Evolutionary conservation across 2,113 vertebrate genomes (phyloP).

Genomic region (Camelus dromedarius): DNA sequence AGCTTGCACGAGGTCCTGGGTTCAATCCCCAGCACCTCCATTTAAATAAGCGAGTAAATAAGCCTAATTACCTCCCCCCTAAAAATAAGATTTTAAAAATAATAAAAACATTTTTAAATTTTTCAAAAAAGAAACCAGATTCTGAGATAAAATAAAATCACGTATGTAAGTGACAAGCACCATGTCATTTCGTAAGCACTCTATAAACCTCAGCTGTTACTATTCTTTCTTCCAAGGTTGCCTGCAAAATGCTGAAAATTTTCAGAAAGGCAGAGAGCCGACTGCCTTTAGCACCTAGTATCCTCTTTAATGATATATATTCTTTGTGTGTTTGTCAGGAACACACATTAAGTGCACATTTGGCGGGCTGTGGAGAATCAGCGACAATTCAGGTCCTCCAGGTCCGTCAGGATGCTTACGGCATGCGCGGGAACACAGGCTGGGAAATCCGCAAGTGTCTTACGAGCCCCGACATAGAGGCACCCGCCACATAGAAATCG

Average conservation of each 20-base stretch:
- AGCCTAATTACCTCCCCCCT: too few species aligned
- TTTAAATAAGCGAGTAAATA: too few species aligned
- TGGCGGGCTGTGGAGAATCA: background rate
- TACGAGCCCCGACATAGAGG: background rate
- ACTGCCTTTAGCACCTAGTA: background rate
- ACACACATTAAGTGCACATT: background rate
- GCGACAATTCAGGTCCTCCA: background rate
- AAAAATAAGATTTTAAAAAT: too few species aligned
- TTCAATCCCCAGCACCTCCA: too few species aligned
- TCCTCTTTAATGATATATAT: background rate
- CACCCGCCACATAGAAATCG: background rate
- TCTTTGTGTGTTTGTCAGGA: background rate
- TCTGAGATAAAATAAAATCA: background rate
- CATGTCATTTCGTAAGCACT: background rate
- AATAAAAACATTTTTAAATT: too few species aligned
- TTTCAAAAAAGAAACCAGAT: background rate
- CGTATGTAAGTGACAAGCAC: background rate
- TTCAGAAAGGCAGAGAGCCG: background rate
- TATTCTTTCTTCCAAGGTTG: background rate
- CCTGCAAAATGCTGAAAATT: background rate
- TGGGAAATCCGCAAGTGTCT: background rate
- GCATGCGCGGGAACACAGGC: background rate
- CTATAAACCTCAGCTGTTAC: background rate
- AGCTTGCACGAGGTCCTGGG: too few species aligned
- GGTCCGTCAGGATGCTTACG: rapidly evolving